Evolutionary conservation across 2,888 invertebrate species (phyloP), one percentile per base, ranked within the genome.

Genomic region (Aproaerema taeniolella): DNA sequence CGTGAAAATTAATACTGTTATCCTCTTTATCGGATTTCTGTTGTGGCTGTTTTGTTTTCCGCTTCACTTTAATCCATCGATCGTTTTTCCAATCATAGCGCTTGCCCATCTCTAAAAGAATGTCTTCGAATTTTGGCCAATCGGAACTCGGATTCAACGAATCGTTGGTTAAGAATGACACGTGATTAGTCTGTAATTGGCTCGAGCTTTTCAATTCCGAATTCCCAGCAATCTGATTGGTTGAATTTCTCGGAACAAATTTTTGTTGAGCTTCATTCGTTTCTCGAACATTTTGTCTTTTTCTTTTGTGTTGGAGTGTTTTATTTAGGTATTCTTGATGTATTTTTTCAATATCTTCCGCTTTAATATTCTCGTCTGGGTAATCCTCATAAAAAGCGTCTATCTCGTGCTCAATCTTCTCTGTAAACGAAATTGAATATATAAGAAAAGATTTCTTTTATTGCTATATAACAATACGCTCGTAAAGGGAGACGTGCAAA

Each of bases 61-160:
- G 58, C 55, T 74, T 81, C 1, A 82, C 67, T 74, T 86, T 86
- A 40, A 85, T 74, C 86, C 86, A 86, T 46, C 81, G 61, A 38
- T 86, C 85, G 45, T 81, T 86, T 58, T 83, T 86, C 85, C 85
- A 85, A 44, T 86, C 85, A 41, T 86, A 86, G 53, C 61, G 72
- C 45, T 69, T 77, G 2, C 85, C 85, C 49, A 83, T 75, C 31
- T 66, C 70, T 52, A 72, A 49, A 41, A 86, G 53, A 15, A 86
- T 72, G 14, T 85, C 82, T 52, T 85, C 70, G 48, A 86, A 86
- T 55, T 72, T 83, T 11, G 85, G 85, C 86, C 86, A 86, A 36
- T 28, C 16, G 11, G 35, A 10, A 3, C 26, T 28, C 13, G 24
- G 11, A n/a, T n/a, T n/a, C n/a, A n/a, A 26, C 15, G 16, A 26